Base-by-base conservation (phyloP, 2,113 vertebrate species). In the Campylorhamphus procurvoides region DNA sequence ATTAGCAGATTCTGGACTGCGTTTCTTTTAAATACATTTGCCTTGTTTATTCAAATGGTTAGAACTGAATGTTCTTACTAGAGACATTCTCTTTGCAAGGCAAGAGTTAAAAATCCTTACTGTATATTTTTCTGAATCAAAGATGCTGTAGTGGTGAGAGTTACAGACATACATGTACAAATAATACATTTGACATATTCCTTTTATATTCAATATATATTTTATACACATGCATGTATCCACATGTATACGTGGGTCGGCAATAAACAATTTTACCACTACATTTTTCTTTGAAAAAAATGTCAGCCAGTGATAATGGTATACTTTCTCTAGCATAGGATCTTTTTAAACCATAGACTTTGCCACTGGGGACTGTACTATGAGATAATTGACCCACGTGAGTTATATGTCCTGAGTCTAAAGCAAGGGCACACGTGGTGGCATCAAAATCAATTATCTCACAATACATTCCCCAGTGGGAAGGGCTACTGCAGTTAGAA, bases 321-420 rank as follows among this genome's bases (percentile, higher is more conserved):
- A 63, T 83, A 50, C 53, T 55, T 96, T 86, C 74, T 77, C 67
- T 75, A 73, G 56, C 53, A 67, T 5, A 92, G 84, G 46, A 69
- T 96, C 81, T 89, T 95, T 95, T 89, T 12, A 93, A 91, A 44
- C 78, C 66, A 81, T 63, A 88, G 50, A 67, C 67, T 91, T 69
- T 97, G 93, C 86, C 88, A 76, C 86, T 87, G 73, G 92, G 82
- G 77, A 90, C 58, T 94, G 39, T 73, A 35, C 75, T 96, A 53
- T 95, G 93, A 94, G 89, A 87, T 94, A 97, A 95, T 94, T 94
- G 94, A 96, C 92, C 90, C 71, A 89, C 8, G 20, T 95, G 91
- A 95, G 62, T 96, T 96, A 95, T 96, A 52, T 91, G 84, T 93
- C 90, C 84, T 93, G 68, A 95, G 92, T 95, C 87, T 90, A 94